Conservation (phyloP, 2,113 vertebrate species). For the Struthidea cinerea region DNA sequence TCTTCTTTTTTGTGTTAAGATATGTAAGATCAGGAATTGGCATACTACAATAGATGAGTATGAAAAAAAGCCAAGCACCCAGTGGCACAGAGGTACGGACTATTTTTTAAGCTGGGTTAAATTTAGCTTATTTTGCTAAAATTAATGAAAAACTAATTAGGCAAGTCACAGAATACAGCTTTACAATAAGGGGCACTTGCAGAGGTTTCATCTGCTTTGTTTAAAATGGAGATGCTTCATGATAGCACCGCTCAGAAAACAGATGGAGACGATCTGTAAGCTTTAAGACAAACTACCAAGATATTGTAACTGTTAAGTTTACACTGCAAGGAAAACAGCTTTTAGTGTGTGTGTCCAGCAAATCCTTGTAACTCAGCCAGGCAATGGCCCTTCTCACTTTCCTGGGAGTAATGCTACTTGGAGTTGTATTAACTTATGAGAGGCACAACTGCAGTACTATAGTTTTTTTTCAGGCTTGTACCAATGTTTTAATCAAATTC, state of each 20-base stretch:
- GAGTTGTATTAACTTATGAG: not conserved
- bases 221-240: not conserved
- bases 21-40: not conserved
- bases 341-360: not conserved
- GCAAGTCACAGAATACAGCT: not conserved
- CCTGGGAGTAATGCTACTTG: not conserved
- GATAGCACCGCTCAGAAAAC: not conserved
- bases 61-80: not conserved
- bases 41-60: not conserved
- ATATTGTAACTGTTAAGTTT: not conserved
- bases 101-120: not conserved
- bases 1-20: not conserved
- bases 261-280: not conserved
- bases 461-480: not conserved
- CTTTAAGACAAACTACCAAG: not conserved
- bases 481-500: not conserved
- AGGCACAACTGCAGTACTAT: not conserved
- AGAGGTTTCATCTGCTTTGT: not conserved
- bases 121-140: not conserved
- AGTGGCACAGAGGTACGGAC: not conserved
- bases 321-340: not conserved
- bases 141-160: not conserved
- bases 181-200: not conserved
- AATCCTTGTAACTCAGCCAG: not conserved
- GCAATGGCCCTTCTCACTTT: not conserved